Evolutionary conservation across 2,797 vertebrate genomes (phyloP).

Genomic region (Hippopotamyrus pictus): DNA sequence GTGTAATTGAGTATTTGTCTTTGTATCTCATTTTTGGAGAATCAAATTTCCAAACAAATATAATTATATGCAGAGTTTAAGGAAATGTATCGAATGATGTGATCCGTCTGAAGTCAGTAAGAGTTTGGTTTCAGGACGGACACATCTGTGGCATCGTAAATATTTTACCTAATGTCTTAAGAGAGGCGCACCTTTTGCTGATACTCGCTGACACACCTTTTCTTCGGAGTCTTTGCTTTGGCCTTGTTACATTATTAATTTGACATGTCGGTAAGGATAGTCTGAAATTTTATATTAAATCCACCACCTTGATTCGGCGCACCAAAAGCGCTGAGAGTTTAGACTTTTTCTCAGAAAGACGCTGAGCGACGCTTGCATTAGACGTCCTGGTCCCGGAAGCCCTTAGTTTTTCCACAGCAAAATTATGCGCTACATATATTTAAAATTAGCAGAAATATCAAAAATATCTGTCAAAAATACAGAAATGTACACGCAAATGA

Average conservation of each 20-base stretch:
- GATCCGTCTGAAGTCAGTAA: neutral
- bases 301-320: neutral
- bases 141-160: slow-evolving; percentile 4
- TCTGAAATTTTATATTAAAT: neutral
- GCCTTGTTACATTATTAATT: neutral
- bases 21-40: neutral
- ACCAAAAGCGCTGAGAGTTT: neutral
- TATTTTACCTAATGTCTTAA: neutral
- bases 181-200: neutral
- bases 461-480: neutral
- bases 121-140: neutral
- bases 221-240: neutral
- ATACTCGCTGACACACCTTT: neutral
- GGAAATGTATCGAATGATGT: neutral
- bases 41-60: neutral
- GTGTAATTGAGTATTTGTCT: neutral
- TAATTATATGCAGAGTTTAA: neutral
- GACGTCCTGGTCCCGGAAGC: neutral
- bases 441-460: neutral
- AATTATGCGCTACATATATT: neutral
- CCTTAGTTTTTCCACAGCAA: neutral
- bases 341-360: neutral
- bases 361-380: neutral
- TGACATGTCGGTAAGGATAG: neutral
- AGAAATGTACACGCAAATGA: neutral